Conservation (phyloP, 2,888 invertebrate genomes). For the Gisinianus flammeolus region DNA sequence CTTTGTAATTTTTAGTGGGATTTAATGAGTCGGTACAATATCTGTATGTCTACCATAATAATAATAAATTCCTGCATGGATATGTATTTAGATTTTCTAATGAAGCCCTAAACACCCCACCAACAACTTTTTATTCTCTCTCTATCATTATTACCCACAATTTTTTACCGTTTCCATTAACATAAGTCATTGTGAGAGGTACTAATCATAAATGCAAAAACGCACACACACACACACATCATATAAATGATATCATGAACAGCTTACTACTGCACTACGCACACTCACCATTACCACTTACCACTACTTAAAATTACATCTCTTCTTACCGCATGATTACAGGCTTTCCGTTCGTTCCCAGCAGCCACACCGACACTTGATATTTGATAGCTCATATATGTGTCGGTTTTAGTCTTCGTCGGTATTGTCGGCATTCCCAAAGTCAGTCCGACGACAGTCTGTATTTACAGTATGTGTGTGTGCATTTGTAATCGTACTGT, state of each 20-base stretch:
- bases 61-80: too few relatives aligned
- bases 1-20: too few relatives aligned
- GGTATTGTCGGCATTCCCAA: conserved; percentile 12
- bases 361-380: conserved; percentile 15
- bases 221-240: too few relatives aligned
- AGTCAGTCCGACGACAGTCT: conserved; percentile 15
- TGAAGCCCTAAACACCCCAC: too few relatives aligned
- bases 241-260: neutral
- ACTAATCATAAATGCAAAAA: neutral
- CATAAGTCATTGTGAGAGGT: neutral
- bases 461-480: neutral
- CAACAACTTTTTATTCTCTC: too few relatives aligned
- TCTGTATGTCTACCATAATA: too few relatives aligned
- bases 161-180: conserved; percentile 4
- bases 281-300: neutral
- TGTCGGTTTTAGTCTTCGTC: neutral
- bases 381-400: conserved; percentile 21
- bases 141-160: neutral
- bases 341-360: conserved; percentile 7
- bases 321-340: conserved; percentile 34
- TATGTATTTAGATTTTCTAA: too few relatives aligned
- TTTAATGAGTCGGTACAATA: too few relatives aligned
- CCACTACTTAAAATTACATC: conserved; percentile 28
- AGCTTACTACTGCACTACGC: neutral
- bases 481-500: too few relatives aligned